Percentiles rank a stretch among this genome's conserved stretches.
Evolutionary conservation across 37 sponge, comb jelly and placozoan species (phyloP).

Genomic region (Mnemiopsis leidyi): DNA sequence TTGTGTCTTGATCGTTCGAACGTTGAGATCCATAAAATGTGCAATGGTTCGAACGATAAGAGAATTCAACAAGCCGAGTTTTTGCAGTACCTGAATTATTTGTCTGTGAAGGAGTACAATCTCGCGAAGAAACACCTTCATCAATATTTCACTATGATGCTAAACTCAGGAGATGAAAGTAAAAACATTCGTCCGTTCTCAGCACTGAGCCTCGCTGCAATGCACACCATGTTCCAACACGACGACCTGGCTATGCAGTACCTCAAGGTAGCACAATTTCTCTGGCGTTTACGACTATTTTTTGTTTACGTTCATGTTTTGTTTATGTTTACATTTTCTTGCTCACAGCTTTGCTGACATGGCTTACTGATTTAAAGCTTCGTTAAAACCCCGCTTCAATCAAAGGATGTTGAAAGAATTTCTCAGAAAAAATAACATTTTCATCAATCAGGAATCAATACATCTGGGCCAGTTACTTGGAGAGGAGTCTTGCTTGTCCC

Average conservation of each 20-base stretch:
- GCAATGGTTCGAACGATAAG: not conserved
- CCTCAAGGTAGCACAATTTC: not conserved
- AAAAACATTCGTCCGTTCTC: slow-evolving; percentile 53
- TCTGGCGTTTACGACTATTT: too few species aligned
- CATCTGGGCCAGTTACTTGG: slow-evolving; percentile 30
- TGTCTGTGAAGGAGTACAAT: slow-evolving; percentile 60
- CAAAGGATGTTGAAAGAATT: too few species aligned
- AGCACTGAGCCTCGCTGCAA: slow-evolving; percentile 24
- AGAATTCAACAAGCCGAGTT: slow-evolving; percentile 60
- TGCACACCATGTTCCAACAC: slow-evolving; percentile 49
- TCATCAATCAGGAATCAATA: slow-evolving; percentile 64
- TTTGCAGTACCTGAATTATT: slow-evolving; percentile 42
- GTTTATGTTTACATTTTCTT: too few species aligned
- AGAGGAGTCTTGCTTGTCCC: slow-evolving; percentile 56
- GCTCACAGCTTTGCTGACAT: too few species aligned
- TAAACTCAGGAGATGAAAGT: not conserved
- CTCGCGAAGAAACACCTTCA: slow-evolving; percentile 43
- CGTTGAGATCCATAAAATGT: slow-evolving; percentile 24
- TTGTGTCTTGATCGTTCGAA: not conserved
- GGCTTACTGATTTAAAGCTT: too few species aligned
- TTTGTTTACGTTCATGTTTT: too few species aligned
- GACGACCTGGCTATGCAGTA: slow-evolving; percentile 29
- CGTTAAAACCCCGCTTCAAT: too few species aligned
- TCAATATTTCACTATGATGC: slow-evolving; percentile 53
- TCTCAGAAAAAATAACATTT: too few species aligned